Base-by-base conservation (phyloP, 2,888 invertebrate species). In the Sarcophaga caerulescens region DNA sequence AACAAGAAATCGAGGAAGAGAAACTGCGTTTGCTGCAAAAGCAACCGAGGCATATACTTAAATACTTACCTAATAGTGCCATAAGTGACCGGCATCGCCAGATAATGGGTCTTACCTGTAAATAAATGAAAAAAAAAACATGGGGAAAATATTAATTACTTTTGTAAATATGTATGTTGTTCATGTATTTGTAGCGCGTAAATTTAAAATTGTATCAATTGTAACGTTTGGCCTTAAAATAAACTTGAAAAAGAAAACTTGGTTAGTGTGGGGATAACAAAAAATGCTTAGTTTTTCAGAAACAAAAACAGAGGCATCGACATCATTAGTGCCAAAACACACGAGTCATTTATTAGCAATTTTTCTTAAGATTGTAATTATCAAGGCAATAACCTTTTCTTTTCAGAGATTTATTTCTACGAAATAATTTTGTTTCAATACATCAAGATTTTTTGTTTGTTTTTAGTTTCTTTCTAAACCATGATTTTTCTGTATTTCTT, bases 101-200 rank as follows among this genome's bases (percentile, higher is more conserved):
- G 5, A 17, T 35, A 10, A 57, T 82, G 60, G 82, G 71, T 25
- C 65, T 82, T 60, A 71, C 82, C 82, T 82, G 77, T 3, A 82
- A 82, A 82, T 45, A 82, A 65, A 76, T 11, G 44, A 81, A 12
- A 47, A 47, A 47, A 14, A 14, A 11, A 47, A 47, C 11, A 47
- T 52, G 17, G 1, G 0, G 45, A 65, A 21, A 59, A 44, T 0
- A 25, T 23, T 73, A 25, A n/a, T 52, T 17, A 52, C 4, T 17
- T 14, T 52, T 52, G 12, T 14, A 47, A 47, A 47, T 14, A 47
- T 47, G 47, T 14, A 47, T 47, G 11, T 14, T 14, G 14, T 47
- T 47, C 12, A 47, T 47, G 35, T 47, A 47, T 14, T 77, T n/a
- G 44, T 47, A 60, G 0, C n/a, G 17, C 52, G 17, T 52, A 14